Percentiles rank a stretch among this genome's conserved stretches.
These are phyloP conservation scores for Bufo gargarizans DNA, from an alignment of 2,113 vertebrate species.

Conservation along the genomic window DNA sequence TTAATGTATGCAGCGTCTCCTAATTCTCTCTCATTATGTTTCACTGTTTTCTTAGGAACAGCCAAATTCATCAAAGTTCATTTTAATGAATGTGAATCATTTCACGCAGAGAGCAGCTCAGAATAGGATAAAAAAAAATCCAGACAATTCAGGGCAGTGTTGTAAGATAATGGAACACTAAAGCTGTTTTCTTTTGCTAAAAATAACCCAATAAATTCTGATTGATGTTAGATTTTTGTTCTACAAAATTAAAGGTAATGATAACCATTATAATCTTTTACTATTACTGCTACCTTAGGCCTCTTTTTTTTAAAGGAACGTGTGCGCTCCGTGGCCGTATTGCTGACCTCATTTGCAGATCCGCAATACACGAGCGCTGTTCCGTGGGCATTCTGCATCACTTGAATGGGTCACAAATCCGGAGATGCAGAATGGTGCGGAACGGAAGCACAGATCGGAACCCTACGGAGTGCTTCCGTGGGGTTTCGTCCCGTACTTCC, in stretches of 20 bases:
- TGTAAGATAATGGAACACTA: slow-evolving; percentile 10
- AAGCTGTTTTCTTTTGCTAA: slow-evolving; percentile 45
- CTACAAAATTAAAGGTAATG: slow-evolving; percentile 47
- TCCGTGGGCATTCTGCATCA: too few relatives aligned
- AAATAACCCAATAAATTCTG: slow-evolving; percentile 37
- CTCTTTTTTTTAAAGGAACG: too few relatives aligned
- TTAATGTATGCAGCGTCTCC: slow-evolving; percentile 36
- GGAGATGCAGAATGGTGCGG: too few relatives aligned
- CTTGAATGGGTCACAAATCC: too few relatives aligned
- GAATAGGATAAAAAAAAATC: slow-evolving; percentile 43
- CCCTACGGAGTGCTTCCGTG: too few relatives aligned
- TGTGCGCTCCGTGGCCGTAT: too few relatives aligned
- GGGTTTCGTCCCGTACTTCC: too few relatives aligned
- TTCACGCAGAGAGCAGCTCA: slow-evolving; percentile 4
- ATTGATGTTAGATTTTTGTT: slow-evolving; percentile 43
- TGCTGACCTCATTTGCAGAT: too few relatives aligned
- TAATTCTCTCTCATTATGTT: slow-evolving; percentile 26
- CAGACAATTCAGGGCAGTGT: slow-evolving; percentile 20
- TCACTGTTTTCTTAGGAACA: slow-evolving; percentile 41
- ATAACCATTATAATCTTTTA: slow-evolving; percentile 27
- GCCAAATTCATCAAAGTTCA: slow-evolving; percentile 26
- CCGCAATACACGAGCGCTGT: too few relatives aligned
- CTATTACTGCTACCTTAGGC: slow-evolving; percentile 32
- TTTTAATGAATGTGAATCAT: slow-evolving; percentile 33
- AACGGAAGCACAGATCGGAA: too few relatives aligned